These are phyloP conservation scores for Eupithecia exiguata DNA, from an alignment of 2,888 invertebrate species.

Conservation along the genomic window DNA sequence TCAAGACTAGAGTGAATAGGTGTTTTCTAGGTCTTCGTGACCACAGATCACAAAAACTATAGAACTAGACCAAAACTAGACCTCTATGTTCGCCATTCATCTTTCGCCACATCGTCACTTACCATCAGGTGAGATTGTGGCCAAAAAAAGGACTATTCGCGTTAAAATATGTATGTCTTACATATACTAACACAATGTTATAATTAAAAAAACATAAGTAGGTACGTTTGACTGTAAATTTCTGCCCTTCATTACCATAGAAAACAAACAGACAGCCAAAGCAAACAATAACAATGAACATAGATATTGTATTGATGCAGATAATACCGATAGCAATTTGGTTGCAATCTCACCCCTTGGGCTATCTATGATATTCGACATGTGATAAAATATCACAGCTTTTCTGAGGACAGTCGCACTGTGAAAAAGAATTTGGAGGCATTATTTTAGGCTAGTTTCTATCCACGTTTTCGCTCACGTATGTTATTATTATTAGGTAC, in stretches of 20 bases:
- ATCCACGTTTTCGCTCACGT: background rate
- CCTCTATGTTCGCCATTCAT: too few relatives aligned
- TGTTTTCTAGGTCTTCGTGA: too few relatives aligned
- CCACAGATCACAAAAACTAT: too few relatives aligned
- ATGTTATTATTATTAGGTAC: background rate
- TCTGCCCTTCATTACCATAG: background rate
- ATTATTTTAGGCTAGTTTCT: background rate
- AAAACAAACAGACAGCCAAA: background rate
- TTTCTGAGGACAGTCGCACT: slow-evolving; percentile 16
- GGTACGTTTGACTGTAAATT: background rate
- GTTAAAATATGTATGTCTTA: too few relatives aligned
- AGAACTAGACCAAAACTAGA: too few relatives aligned
- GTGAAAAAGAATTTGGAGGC: background rate
- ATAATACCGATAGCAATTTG: slow-evolving; percentile 22
- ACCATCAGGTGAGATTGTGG: too few relatives aligned
- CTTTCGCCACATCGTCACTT: too few relatives aligned
- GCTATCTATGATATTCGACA: slow-evolving; percentile 27
- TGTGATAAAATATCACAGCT: slow-evolving; percentile 20
- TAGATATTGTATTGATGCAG: slow-evolving; percentile 13
- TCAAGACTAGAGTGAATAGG: too few relatives aligned
- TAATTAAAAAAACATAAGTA: too few relatives aligned
- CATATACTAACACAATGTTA: too few relatives aligned
- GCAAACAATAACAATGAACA: background rate
- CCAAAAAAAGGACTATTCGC: too few relatives aligned
- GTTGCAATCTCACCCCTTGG: slow-evolving; percentile 11